Evolutionary conservation across 2,888 invertebrate genomes (phyloP), one percentile per base, ranked within the genome.

Genomic region (Ceratothoa steindachneri): DNA sequence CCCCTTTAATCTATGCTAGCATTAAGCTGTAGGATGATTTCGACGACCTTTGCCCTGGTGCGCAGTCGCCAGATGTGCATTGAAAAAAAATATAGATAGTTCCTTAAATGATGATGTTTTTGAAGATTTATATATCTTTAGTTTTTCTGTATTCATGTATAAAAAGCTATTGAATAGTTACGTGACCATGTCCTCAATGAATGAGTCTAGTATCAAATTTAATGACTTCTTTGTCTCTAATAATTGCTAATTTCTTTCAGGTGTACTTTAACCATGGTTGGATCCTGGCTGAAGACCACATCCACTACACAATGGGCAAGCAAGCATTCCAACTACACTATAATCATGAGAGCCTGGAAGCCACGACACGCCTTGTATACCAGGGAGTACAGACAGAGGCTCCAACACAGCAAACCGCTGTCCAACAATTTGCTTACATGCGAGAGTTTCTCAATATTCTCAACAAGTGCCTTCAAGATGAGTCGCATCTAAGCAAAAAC

Each of bases 231-330:
- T n/a, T n/a, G n/a, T n/a, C n/a, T n/a, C n/a, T n/a, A n/a, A n/a
- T n/a, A n/a, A n/a, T n/a, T n/a, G n/a, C n/a, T n/a, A n/a, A 24
- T 68, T 51, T 70, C 4, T 19, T 29, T 30, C 84, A 91, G 89
- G 89, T 92, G 64, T 92, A 91, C 84, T 87, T 87, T 80, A 87
- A 87, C 65, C 91, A 91, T 82, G 91, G 91, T 3, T 97, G 97
- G 97, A 91, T 91, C 81, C 87, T 95, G 81, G 93, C 97, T 3
- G 93, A 94, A 85, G 96, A 97, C 87, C 97, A 97, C 85, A 95
- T 97, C 82, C 92, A 95, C 86, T 95, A 93, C 84, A 95, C 95
- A 4, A 91, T 97, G 82, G 96, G 95, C 0, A 89, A 94, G 81
- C 92, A 95, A 84, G 94, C 95, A 31, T 90, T 91, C 82, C 90